A percentile compares a stretch with the other conserved stretches of the same genome.
phyloP scores from a whole-genome alignment of 1,140 invertebrate species.

The Brachionus asplanchnoidis region DNA sequence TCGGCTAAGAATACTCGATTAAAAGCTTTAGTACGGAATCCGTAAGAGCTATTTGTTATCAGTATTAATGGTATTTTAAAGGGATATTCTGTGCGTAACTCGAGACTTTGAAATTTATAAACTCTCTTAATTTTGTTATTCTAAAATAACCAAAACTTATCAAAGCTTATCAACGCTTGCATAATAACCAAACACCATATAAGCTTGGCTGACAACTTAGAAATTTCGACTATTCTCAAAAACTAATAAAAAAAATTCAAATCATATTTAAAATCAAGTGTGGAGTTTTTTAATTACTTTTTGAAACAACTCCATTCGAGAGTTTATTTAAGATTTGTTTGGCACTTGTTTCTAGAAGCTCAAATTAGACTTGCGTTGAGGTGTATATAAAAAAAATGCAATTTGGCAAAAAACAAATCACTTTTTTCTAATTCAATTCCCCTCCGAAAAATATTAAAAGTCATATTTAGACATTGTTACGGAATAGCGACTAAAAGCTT shows the following conservation, averaged over 20 bases:
- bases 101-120: not conserved
- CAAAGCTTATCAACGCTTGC: conserved; percentile 16
- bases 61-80: not conserved
- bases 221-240: not conserved
- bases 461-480: not conserved
- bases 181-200: conserved; percentile 17
- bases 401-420: not conserved
- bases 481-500: not conserved
- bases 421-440: not conserved
- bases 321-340: conserved; percentile 25
- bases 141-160: conserved; percentile 8
- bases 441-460: not conserved
- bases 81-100: not conserved
- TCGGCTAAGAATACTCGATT: not conserved
- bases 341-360: conserved; percentile 21
- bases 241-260: not conserved
- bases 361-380: not conserved
- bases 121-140: conserved; percentile 5
- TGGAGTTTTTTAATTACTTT: not conserved
- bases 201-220: conserved; percentile 17
- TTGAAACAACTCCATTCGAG: conserved; percentile 5
- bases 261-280: not conserved
- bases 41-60: not conserved
- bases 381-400: not conserved
- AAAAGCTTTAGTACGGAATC: not conserved